A percentile compares a stretch with the other conserved stretches of the same genome.
phyloP scores from a whole-genome alignment of 2,113 vertebrate species.

The Etheostoma cragini region DNA sequence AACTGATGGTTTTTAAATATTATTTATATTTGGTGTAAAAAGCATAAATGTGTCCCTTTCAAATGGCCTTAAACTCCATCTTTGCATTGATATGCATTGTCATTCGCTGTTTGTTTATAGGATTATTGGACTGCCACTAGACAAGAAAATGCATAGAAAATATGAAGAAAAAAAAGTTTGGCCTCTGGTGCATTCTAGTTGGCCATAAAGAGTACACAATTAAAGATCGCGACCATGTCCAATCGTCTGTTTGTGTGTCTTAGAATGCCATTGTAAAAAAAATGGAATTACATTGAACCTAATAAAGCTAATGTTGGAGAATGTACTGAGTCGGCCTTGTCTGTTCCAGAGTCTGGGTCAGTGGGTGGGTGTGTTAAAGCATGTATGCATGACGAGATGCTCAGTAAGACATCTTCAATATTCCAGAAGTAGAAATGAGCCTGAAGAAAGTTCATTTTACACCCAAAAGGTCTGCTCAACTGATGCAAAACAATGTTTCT shows the following conservation, averaged over 20 bases:
- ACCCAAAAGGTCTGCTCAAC: not conserved
- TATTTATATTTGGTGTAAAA: conserved; percentile 82
- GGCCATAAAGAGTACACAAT: conserved; percentile 17
- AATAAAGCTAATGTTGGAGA: conserved; percentile 77
- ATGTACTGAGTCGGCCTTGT: conserved; percentile 6
- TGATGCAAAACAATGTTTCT: not conserved
- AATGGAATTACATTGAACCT: conserved; percentile 61
- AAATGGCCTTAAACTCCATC: conserved; percentile 81
- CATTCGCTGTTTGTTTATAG: conserved; percentile 59
- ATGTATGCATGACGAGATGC: not conserved
- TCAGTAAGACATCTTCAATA: not conserved
- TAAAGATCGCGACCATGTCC: conserved; percentile 43
- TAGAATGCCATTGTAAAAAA: conserved; percentile 70
- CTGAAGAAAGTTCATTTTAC: not conserved
- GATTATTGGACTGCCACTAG: conserved; percentile 59
- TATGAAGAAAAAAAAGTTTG: not conserved
- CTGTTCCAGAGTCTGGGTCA: not conserved
- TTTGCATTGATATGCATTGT: conserved; percentile 75
- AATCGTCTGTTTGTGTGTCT: conserved; percentile 70
- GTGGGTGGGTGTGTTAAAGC: not conserved
- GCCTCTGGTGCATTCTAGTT: conserved; percentile 28
- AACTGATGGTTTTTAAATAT: conserved; percentile 78
- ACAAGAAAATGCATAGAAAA: conserved; percentile 26
- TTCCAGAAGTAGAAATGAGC: not conserved
- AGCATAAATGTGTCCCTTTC: conserved; percentile 70